These are phyloP conservation scores for Puntigrus tetrazona DNA, from an alignment of 2,113 vertebrate species.

Conservation along the genomic window DNA sequence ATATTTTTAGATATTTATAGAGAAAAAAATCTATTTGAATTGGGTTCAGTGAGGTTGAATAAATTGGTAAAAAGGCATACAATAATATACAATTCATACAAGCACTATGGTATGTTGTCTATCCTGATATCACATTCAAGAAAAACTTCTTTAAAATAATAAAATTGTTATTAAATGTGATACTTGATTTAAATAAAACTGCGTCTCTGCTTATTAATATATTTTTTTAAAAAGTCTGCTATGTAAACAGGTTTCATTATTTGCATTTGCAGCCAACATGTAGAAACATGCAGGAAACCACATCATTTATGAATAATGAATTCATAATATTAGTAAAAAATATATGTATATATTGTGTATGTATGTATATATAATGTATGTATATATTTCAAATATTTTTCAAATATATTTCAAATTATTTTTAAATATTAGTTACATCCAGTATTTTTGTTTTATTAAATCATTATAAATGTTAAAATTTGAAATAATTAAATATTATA, in stretches of 20 bases:
- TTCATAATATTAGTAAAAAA: not conserved
- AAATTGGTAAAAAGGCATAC: not conserved
- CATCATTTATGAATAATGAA: not conserved
- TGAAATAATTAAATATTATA: not conserved
- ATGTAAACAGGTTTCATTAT: not conserved
- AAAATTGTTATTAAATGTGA: not conserved
- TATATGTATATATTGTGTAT: too few relatives aligned
- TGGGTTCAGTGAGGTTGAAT: not conserved
- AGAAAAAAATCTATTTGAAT: not conserved
- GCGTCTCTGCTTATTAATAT: not conserved
- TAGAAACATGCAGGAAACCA: not conserved
- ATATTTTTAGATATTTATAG: not conserved
- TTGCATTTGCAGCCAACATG: not conserved
- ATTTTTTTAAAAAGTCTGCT: not conserved
- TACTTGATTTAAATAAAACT: not conserved
- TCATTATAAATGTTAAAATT: not conserved
- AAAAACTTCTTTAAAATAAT: not conserved
- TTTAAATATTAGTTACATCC: not conserved
- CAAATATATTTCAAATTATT: not conserved
- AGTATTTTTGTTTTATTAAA: not conserved
- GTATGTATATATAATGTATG: too few relatives aligned
- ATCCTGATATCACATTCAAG: not conserved
- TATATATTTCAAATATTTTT: too few relatives aligned
- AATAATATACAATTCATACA: not conserved
- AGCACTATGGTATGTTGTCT: constrained; percentile 20